Conservation (phyloP, 1,140 invertebrate genomes). For the Hypothenemus hampei region DNA sequence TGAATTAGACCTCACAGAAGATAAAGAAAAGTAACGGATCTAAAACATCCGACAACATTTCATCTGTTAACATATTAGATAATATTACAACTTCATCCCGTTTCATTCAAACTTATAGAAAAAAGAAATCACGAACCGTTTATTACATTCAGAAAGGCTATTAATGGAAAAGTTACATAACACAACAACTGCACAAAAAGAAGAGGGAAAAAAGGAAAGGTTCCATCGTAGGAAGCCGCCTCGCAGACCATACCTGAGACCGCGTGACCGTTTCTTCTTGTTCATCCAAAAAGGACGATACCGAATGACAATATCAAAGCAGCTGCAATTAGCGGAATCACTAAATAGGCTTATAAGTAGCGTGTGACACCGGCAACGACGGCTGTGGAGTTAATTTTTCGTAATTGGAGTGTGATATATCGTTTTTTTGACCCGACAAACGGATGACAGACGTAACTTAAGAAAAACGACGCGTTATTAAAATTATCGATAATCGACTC, state of each 20-base stretch:
- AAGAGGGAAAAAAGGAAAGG: not conserved
- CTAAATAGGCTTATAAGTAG: conserved; percentile 14
- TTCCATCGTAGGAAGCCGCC: not conserved
- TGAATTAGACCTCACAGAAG: too few species aligned
- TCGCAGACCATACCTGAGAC: conserved; percentile 1
- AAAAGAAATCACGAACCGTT: too few species aligned
- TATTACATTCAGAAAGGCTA: too few species aligned
- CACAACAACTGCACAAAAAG: too few species aligned
- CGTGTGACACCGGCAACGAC: conserved; percentile 7
- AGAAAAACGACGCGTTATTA: too few species aligned
- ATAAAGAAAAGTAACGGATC: too few species aligned
- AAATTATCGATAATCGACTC: too few species aligned
- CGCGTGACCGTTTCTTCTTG: conserved; percentile 3
- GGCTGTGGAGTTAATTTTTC: not conserved
- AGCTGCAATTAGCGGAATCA: conserved; percentile 2
- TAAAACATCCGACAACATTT: too few species aligned
- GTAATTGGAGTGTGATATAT: conserved; percentile 9
- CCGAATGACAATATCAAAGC: not conserved
- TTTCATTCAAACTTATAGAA: too few species aligned
- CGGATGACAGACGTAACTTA: not conserved
- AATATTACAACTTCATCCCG: too few species aligned
- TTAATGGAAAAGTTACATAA: too few species aligned
- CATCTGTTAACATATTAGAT: too few species aligned
- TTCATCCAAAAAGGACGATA: not conserved
- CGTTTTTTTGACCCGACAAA: not conserved